phyloP scores from a whole-genome alignment of 2,797 vertebrate species.

The Argya squamiceps region DNA sequence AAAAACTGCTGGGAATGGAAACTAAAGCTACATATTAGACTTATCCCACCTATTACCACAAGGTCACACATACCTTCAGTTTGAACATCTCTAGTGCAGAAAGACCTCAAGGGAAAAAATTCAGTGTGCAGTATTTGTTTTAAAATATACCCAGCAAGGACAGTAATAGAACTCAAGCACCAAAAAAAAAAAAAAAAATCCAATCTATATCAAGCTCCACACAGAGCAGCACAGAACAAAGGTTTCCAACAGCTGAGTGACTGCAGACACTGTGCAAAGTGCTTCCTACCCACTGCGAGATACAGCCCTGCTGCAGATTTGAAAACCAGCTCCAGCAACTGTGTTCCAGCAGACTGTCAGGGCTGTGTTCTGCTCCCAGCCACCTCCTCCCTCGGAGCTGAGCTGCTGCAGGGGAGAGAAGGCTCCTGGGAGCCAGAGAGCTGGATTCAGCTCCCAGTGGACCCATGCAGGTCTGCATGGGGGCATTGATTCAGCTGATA shows the following conservation, averaged over 20 bases:
- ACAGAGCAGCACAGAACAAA: neutral
- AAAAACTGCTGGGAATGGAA: neutral
- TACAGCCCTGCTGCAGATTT: neutral
- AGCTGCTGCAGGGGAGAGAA: neutral
- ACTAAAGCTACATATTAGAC: neutral
- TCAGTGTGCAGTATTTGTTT: neutral
- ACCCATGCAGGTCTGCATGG: neutral
- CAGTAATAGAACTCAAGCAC: neutral
- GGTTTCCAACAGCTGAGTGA: slow-evolving; percentile 29
- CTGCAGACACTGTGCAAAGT: neutral
- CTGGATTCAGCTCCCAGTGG: neutral
- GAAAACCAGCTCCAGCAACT: neutral
- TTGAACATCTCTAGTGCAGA: neutral
- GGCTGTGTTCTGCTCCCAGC: neutral
- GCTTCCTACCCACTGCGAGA: neutral
- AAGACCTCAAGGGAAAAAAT: neutral
- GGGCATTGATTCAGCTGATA: neutral
- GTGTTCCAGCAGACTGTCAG: neutral
- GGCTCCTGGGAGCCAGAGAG: neutral
- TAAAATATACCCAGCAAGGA: neutral
- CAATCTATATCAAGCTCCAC: neutral
- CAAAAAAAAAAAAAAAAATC: neutral
- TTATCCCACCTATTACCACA: neutral
- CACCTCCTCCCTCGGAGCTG: neutral
- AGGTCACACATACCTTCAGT: neutral